phyloP scores from a whole-genome alignment of 1,140 invertebrate genomes.

The Panagrolaimus sp. region DNA sequence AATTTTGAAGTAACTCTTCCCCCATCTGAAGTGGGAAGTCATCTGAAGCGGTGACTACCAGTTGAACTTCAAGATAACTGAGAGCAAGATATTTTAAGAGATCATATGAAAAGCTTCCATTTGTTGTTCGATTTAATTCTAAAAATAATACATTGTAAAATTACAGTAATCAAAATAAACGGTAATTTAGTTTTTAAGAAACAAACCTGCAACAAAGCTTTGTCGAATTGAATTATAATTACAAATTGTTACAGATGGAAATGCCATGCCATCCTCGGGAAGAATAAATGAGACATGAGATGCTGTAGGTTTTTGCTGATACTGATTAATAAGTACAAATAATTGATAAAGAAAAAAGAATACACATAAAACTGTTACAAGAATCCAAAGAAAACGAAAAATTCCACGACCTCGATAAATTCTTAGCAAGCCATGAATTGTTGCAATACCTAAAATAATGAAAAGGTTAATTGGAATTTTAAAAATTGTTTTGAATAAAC shows the following conservation, averaged over 20 bases:
- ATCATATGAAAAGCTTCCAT: constrained; percentile 36
- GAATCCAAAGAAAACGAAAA: constrained; percentile 44
- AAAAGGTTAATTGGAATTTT: too few species aligned
- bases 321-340: constrained; percentile 32
- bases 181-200: too few species aligned
- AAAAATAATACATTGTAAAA: too few species aligned
- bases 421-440: constrained; percentile 51
- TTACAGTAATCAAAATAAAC: too few species aligned
- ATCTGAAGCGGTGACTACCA: not conserved
- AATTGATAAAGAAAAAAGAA: constrained; percentile 46
- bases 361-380: constrained; percentile 34
- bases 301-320: constrained; percentile 47
- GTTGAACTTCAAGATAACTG: not conserved
- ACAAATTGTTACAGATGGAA: constrained; percentile 53
- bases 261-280: constrained; percentile 47
- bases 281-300: constrained; percentile 53
- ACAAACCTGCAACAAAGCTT: constrained; percentile 42
- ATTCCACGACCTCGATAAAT: constrained; percentile 44
- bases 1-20: constrained; percentile 19
- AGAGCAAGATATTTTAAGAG: constrained; percentile 45
- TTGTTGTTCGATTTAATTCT: constrained; percentile 36
- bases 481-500: too few species aligned
- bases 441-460: constrained; percentile 46
- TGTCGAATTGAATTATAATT: constrained; percentile 49
- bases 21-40: too few species aligned